Evolutionary conservation across 2,113 vertebrate species (phyloP).

Genomic region (Natator depressus): DNA sequence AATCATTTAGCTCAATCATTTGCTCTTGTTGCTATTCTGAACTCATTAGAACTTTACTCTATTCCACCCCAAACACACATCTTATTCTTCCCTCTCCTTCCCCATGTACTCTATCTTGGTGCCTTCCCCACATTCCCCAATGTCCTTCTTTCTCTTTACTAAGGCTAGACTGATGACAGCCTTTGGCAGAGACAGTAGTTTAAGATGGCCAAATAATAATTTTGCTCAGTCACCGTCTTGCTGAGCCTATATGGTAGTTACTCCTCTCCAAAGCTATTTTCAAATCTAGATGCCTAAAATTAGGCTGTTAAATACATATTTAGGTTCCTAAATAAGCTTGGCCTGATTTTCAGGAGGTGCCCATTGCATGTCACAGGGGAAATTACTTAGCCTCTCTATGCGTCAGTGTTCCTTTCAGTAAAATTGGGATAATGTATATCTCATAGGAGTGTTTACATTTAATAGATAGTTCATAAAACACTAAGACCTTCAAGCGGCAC

Average conservation of each 20-base stretch:
- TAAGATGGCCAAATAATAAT: not conserved
- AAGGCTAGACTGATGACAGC: not conserved
- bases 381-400: not conserved
- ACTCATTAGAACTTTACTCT: not conserved
- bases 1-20: not conserved
- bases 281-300: not conserved
- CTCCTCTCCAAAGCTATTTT: not conserved
- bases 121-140: not conserved
- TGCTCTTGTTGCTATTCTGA: not conserved
- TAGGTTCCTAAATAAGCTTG: not conserved
- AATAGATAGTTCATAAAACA: not conserved
- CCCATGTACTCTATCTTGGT: not conserved
- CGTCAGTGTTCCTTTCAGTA: rapidly evolving
- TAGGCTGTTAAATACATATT: not conserved
- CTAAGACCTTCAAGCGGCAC: not conserved
- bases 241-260: not conserved
- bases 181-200: not conserved
- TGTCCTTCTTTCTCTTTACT: not conserved
- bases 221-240: not conserved
- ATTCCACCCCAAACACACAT: not conserved
- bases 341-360: not conserved
- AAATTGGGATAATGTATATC: not conserved
- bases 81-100: not conserved
- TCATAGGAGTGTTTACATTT: not conserved
- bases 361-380: not conserved